Percentiles rank a stretch among this genome's conserved stretches.
These are phyloP conservation scores for Athripsodes cinereus DNA, from an alignment of 2,888 invertebrate genomes.

Conservation along the genomic window DNA sequence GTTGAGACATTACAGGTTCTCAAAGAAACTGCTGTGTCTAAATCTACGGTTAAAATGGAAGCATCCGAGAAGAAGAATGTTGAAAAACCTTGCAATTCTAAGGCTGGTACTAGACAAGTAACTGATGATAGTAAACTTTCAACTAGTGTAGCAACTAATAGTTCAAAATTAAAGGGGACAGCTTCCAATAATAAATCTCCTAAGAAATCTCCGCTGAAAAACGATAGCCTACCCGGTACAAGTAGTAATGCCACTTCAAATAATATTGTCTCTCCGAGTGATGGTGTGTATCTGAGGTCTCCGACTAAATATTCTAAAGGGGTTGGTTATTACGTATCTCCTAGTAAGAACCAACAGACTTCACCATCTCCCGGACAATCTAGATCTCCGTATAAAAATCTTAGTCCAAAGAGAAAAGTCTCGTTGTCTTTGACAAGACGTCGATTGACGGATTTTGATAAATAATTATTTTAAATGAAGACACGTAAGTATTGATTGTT, in stretches of 20 bases:
- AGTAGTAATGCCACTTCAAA: background rate
- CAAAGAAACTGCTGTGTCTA: too few relatives aligned
- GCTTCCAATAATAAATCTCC: background rate
- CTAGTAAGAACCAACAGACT: background rate
- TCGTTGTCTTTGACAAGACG: conserved; percentile 20
- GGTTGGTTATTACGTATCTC: conserved; percentile 21
- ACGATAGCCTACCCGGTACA: background rate
- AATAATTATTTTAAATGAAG: too few relatives aligned
- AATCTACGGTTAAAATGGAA: too few relatives aligned
- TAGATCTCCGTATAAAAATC: conserved; percentile 5
- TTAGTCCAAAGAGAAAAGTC: conserved; percentile 8
- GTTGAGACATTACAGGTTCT: too few relatives aligned
- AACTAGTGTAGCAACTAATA: too few relatives aligned
- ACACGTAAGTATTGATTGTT: too few relatives aligned
- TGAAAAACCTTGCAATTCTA: too few relatives aligned
- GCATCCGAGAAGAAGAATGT: too few relatives aligned
- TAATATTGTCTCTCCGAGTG: background rate
- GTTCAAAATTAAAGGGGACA: background rate
- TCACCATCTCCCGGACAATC: background rate
- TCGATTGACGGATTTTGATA: conserved; percentile 21
- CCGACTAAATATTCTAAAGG: conserved; percentile 21
- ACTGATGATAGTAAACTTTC: too few relatives aligned
- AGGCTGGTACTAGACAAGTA: too few relatives aligned
- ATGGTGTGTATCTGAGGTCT: conserved; percentile 17
- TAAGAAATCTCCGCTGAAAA: background rate